Evolutionary conservation across 1,140 invertebrate species (phyloP), one percentile per base, ranked within the genome.

Genomic region (Rhagoletis pomonella): DNA sequence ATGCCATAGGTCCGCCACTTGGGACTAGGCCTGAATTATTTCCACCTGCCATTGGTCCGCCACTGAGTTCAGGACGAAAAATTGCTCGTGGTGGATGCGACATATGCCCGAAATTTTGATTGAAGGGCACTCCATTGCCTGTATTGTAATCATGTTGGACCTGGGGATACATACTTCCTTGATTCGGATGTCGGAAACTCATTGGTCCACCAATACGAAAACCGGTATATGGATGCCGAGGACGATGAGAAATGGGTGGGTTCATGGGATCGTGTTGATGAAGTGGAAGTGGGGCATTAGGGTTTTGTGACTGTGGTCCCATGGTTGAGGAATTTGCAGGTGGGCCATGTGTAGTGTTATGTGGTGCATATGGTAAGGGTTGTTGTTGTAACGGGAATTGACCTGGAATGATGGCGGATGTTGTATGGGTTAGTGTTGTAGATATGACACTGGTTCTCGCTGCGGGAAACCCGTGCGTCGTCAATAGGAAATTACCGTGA

Each of bases 261-360:
- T 91, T 90, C 87, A 91, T 90, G 58, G 89, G 88, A 89, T 89
- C 89, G 77, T 89, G 87, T 89, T 88, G 88, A 88, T 90, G 90
- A 84, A 90, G 90, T 84, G 88, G 87, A 69, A 89, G 85, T 42
- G 87, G 87, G 87, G 88, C 47, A 39, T 85, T 62, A 42, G 60
- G 87, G 19, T 87, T 87, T 55, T 42, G 42, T 19, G 17, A 14
- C 42, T 67, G 60, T 85, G 86, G 69, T 19, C 59, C 47, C 50
- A 85, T 81, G 4, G 84, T 64, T 14, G 77, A 86, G 64, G 85
- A 85, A 77, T 69, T 65, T 47, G 87, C 42, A 84, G 77, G 67
- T 12, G 87, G 65, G 29, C 87, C 67, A 87, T 88, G 87, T 86
- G 87, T 55, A 47, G 87, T 64, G 47, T 65, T 77, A 58, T 86